Percentiles rank a stretch among this genome's conserved stretches.
Evolutionary conservation across 2,888 invertebrate species (phyloP).

Genomic region (Pollenia griseotomentosa): DNA sequence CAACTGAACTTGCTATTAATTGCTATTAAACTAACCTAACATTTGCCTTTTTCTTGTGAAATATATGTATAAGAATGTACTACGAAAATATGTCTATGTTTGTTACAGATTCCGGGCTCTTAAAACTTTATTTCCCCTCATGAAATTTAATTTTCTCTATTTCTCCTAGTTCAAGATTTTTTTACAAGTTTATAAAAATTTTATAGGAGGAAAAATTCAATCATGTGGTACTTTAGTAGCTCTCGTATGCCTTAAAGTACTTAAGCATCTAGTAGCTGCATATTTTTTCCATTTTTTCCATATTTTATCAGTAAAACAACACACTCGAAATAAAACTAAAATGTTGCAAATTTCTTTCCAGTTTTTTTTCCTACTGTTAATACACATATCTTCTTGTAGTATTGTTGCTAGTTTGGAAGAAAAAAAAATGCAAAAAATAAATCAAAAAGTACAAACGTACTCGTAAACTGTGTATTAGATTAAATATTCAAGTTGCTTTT

Average conservation of each 20-base stretch:
- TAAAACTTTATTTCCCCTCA: too few species aligned
- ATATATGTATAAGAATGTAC: too few species aligned
- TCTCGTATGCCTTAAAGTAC: background rate
- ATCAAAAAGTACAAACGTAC: constrained; percentile 6
- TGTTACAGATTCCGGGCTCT: too few species aligned
- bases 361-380: background rate
- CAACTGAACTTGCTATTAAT: too few species aligned
- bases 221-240: too few species aligned
- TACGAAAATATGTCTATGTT: too few species aligned
- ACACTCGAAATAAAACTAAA: constrained; percentile 24
- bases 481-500: constrained; percentile 33
- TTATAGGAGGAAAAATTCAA: too few species aligned
- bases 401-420: background rate
- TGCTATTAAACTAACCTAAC: too few species aligned
- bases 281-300: background rate
- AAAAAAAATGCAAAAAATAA: background rate
- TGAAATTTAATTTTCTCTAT: too few species aligned
- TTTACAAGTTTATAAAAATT: too few species aligned
- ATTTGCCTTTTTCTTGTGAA: too few species aligned
- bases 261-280: background rate
- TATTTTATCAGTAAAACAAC: background rate
- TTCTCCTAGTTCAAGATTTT: too few species aligned
- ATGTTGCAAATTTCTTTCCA: background rate
- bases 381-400: background rate
- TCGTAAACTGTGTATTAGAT: constrained; percentile 16